A percentile compares a stretch with the other conserved stretches of the same genome.
phyloP scores from a whole-genome alignment of 2,113 vertebrate species.

The Solenodon paradoxus region DNA sequence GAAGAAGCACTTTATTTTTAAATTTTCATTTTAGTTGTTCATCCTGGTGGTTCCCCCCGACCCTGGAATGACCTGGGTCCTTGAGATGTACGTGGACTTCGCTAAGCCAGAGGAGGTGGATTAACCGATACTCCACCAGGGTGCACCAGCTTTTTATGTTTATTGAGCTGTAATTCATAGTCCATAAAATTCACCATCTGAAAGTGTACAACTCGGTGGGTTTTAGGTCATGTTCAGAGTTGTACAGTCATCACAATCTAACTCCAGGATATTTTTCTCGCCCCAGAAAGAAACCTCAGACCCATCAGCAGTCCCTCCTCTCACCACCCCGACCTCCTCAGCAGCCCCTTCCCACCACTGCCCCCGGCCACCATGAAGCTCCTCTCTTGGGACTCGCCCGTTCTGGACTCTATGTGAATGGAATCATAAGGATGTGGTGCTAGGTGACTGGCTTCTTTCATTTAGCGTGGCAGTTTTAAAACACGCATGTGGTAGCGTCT shows the following conservation, averaged over 20 bases:
- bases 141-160: too few species aligned
- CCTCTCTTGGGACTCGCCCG: neutral
- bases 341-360: fast-evolving
- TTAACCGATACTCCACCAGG: too few species aligned
- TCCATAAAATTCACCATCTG: neutral
- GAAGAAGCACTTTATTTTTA: too few species aligned
- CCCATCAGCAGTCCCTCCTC: neutral
- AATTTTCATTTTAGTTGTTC: too few species aligned
- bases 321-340: too few species aligned
- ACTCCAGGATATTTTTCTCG: neutral
- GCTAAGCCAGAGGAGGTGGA: too few species aligned
- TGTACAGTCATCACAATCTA: neutral
- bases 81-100: too few species aligned
- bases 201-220: neutral
- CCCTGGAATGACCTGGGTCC: too few species aligned
- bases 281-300: neutral
- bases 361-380: neutral
- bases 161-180: neutral
- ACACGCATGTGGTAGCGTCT: neutral
- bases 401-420: neutral
- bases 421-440: neutral
- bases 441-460: neutral
- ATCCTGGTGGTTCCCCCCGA: too few species aligned
- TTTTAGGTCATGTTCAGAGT: neutral
- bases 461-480: neutral